A percentile compares a stretch with the other conserved stretches of the same genome.
These are phyloP conservation scores for Eleutherodactylus coqui DNA, from an alignment of 2,797 vertebrate genomes.

Conservation along the genomic window DNA sequence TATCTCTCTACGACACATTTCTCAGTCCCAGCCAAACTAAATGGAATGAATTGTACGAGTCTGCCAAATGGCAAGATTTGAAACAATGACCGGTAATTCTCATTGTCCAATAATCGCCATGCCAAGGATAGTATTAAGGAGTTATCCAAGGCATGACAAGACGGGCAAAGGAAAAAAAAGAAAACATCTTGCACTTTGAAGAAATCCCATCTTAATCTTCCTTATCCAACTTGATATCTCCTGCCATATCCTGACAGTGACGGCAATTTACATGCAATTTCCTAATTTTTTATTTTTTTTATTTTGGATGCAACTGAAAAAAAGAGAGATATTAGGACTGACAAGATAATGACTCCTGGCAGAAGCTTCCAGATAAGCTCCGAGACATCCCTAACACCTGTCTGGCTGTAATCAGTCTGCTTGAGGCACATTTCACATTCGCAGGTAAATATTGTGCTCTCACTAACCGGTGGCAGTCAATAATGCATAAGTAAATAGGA, in stretches of 20 bases:
- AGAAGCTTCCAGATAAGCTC: conserved; percentile 69
- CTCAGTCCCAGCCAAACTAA: conserved; percentile 35
- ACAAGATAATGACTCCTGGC: conserved; percentile 75
- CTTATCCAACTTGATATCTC: conserved; percentile 25
- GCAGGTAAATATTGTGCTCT: conserved; percentile 53
- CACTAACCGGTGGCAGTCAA: conserved; percentile 55
- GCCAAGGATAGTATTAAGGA: conserved; percentile 12
- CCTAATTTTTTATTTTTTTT: conserved; percentile 66
- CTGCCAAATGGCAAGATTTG: conserved; percentile 40
- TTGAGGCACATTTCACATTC: conserved; percentile 64
- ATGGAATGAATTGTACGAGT: conserved; percentile 24
- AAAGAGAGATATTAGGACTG: conserved; percentile 66
- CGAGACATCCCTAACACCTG: conserved; percentile 66
- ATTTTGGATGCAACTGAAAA: conserved; percentile 63
- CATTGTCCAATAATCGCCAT: not conserved
- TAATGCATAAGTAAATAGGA: conserved; percentile 51
- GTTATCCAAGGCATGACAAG: not conserved
- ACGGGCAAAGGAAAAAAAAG: not conserved
- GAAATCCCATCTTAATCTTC: not conserved
- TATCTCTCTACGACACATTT: conserved; percentile 58
- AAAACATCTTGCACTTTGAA: conserved; percentile 10
- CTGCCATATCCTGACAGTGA: conserved; percentile 22
- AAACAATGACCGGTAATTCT: conserved; percentile 46
- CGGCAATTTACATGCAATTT: conserved; percentile 66
- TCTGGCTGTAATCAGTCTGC: conserved; percentile 70